These are phyloP conservation scores for Periophthalmodon schlosseri DNA, from an alignment of 2,113 vertebrate genomes.

Conservation along the genomic window DNA sequence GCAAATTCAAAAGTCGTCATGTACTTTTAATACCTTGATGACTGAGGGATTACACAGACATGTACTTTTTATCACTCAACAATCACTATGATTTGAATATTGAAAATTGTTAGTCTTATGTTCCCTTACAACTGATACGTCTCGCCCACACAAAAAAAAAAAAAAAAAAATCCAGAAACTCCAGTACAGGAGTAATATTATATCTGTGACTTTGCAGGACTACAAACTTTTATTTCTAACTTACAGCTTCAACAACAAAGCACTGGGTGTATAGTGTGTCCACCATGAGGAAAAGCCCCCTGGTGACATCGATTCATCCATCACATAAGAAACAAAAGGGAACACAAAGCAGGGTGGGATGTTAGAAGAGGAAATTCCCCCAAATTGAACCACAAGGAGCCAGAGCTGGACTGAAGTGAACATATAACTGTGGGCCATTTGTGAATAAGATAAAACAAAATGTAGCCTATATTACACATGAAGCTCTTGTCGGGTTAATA, in stretches of 20 bases:
- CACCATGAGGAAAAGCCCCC: background rate
- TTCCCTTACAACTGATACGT: slow-evolving; percentile 1
- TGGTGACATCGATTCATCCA: slow-evolving; percentile 3
- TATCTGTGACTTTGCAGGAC: background rate
- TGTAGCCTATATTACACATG: background rate
- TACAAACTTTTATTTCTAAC: background rate
- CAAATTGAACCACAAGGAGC: background rate
- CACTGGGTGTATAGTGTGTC: slow-evolving; percentile 2
- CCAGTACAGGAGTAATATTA: slow-evolving; percentile 1
- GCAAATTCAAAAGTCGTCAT: too few species aligned
- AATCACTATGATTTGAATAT: background rate
- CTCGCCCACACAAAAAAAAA: background rate
- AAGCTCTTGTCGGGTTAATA: background rate
- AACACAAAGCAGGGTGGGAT: background rate
- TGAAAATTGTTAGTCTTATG: background rate
- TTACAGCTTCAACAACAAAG: background rate
- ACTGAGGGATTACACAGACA: too few species aligned
- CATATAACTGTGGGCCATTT: background rate
- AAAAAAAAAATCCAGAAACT: background rate
- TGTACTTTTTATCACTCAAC: background rate
- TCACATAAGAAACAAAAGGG: slow-evolving; percentile 4
- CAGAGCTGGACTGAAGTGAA: background rate
- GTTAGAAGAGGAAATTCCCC: background rate
- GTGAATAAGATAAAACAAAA: background rate
- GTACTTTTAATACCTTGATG: too few species aligned